A percentile compares a stretch with the other conserved stretches of the same genome.
phyloP scores from a whole-genome alignment of 2,797 vertebrate genomes.

The Anisognathus igniventris region DNA sequence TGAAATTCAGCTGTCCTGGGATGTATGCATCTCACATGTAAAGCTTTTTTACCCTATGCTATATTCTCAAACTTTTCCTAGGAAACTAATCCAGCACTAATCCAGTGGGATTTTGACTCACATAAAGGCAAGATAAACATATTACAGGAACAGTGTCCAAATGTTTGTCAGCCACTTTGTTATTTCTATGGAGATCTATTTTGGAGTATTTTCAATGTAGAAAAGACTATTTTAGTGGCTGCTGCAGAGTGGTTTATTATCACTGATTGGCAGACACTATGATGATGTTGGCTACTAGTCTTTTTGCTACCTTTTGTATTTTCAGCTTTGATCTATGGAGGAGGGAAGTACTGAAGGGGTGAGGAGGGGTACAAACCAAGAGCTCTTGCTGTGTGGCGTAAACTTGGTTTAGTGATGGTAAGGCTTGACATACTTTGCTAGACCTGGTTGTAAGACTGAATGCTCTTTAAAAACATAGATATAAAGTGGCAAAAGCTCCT shows the following conservation, averaged over 20 bases:
- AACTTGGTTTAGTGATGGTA: neutral
- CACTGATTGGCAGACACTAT: neutral
- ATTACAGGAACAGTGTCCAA: neutral
- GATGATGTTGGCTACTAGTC: neutral
- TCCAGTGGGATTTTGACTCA: neutral
- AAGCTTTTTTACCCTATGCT: neutral
- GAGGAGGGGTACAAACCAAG: accelerated
- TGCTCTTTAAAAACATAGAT: neutral
- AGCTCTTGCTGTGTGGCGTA: neutral
- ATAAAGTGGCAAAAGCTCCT: neutral
- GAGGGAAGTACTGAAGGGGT: neutral
- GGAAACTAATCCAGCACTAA: neutral
- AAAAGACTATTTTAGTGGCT: neutral
- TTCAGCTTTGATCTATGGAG: neutral
- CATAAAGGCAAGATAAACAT: neutral
- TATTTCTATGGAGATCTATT: neutral
- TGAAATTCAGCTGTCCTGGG: neutral
- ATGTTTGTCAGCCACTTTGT: neutral
- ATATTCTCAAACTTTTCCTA: neutral
- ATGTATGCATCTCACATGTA: neutral
- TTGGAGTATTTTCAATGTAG: neutral
- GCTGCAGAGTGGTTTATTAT: neutral
- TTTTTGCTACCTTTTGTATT: neutral
- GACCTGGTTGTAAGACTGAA: neutral
- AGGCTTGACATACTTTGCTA: neutral